These are phyloP conservation scores for Cephalopholis sonnerati DNA, from an alignment of 2,113 vertebrate species.

Conservation along the genomic window DNA sequence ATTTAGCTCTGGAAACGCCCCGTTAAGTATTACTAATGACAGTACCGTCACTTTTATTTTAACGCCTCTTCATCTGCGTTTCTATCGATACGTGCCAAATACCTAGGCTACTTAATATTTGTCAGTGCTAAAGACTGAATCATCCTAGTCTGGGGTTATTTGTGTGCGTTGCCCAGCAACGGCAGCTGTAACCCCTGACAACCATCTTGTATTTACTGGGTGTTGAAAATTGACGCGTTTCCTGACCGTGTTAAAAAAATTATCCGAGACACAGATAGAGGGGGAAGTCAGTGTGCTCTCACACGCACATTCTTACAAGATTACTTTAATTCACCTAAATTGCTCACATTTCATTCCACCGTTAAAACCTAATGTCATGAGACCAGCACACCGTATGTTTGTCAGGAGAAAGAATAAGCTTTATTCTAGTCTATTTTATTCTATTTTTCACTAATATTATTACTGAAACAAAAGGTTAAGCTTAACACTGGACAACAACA, in stretches of 20 bases:
- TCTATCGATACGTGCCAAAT: slow-evolving; percentile 8
- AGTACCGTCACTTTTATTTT: neutral
- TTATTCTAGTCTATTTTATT: neutral
- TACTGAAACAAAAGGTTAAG: neutral
- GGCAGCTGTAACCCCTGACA: slow-evolving; percentile 28
- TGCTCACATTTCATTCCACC: neutral
- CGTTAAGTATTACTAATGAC: too few species aligned
- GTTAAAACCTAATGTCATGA: neutral
- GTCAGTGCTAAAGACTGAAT: neutral
- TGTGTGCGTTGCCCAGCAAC: slow-evolving; percentile 53
- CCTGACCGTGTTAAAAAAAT: slow-evolving; percentile 8
- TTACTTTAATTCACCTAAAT: neutral
- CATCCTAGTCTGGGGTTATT: slow-evolving; percentile 31
- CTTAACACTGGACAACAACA: neutral
- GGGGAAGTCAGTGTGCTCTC: neutral
- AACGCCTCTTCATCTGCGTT: neutral
- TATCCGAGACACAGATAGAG: too few species aligned
- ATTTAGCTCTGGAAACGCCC: neutral
- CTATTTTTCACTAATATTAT: neutral
- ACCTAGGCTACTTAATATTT: slow-evolving; percentile 37
- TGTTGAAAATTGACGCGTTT: slow-evolving; percentile 18
- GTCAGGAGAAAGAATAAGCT: neutral
- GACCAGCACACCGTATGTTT: neutral
- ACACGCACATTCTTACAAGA: slow-evolving; percentile 18
- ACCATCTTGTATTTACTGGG: slow-evolving; percentile 45